Conservation (phyloP, 1,140 invertebrate species). For the Drosophila virilis region DNA sequence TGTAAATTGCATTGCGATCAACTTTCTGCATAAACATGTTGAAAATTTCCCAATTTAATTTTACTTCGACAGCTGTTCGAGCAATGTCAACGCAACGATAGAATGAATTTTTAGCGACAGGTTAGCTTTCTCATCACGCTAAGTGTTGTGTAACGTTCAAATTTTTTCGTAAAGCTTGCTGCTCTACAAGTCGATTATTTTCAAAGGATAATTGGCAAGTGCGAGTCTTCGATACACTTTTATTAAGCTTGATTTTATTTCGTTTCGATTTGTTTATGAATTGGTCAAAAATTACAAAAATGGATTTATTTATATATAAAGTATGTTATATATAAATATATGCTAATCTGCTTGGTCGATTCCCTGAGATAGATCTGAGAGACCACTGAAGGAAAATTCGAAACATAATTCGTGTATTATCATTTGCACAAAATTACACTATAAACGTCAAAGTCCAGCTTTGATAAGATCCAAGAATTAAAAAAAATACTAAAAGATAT, state of each 20-base stretch:
- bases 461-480: too few relatives aligned
- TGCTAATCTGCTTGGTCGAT: too few relatives aligned
- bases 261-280: neutral
- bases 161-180: neutral
- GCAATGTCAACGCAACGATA: neutral
- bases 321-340: too few relatives aligned
- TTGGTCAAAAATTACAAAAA: too few relatives aligned
- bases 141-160: neutral
- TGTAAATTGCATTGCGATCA: constrained; percentile 38
- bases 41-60: neutral
- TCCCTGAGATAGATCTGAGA: too few relatives aligned
- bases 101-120: neutral
- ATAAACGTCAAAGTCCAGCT: too few relatives aligned
- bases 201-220: neutral
- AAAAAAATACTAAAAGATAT: too few relatives aligned
- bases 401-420: too few relatives aligned
- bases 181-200: neutral
- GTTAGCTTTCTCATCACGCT: neutral
- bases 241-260: neutral
- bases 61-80: neutral
- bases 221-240: neutral
- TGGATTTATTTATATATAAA: too few relatives aligned
- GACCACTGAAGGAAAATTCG: too few relatives aligned
- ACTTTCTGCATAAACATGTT: constrained; percentile 38
- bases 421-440: too few relatives aligned